Evolutionary conservation across 2,113 vertebrate species (phyloP).

Genomic region (Picathartes gymnocephalus): DNA sequence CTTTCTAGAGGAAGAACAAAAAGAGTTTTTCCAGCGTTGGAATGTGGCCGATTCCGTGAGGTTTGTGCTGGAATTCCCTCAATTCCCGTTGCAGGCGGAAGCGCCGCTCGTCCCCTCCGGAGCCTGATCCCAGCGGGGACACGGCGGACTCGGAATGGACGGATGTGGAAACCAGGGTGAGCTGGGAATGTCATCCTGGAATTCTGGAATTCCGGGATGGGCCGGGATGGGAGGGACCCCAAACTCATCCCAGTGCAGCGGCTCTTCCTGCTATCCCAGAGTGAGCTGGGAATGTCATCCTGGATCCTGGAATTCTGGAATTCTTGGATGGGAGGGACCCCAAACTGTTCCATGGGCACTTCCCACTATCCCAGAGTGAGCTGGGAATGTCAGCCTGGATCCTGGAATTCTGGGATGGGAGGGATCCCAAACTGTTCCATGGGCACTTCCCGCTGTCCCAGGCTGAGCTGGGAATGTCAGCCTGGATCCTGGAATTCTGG

Average conservation of each 20-base stretch:
- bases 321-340: too few species aligned
- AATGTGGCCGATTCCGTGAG: accelerated
- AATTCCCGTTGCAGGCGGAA: slow-evolving; percentile 73
- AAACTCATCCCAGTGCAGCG: background rate
- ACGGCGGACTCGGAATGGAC: slow-evolving; percentile 81
- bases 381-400: too few species aligned
- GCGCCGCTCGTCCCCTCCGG: slow-evolving; percentile 79
- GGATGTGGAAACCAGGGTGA: slow-evolving; percentile 92
- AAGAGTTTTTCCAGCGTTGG: background rate
- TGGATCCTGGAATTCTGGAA: too few species aligned
- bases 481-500: too few species aligned
- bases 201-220: too few species aligned
- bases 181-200: background rate
- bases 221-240: too few species aligned
- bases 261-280: accelerated
- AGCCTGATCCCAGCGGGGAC: background rate
- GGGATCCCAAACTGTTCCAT: accelerated
- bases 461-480: too few species aligned
- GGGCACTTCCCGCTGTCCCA: background rate
- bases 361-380: too few species aligned
- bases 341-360: too few species aligned
- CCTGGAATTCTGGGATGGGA: too few species aligned
- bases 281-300: too few species aligned
- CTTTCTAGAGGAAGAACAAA: accelerated
- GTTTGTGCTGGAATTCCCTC: accelerated